Percentiles rank a stretch among this genome's conserved stretches.
phyloP scores from a whole-genome alignment of 1,140 invertebrate species.

The Pogonomyrmex californicus region DNA sequence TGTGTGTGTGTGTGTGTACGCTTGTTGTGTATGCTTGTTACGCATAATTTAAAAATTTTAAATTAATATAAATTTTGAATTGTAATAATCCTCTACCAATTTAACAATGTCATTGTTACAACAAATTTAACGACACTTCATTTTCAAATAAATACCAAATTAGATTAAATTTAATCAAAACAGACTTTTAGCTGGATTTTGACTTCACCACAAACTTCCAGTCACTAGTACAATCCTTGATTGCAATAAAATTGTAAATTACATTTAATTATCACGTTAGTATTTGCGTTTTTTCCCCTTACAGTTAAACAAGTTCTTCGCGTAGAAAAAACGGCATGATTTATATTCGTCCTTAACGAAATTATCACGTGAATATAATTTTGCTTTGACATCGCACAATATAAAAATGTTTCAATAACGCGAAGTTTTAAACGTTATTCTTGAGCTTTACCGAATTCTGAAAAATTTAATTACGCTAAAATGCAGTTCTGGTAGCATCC shows the following conservation, averaged over 20 bases:
- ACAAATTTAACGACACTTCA: neutral
- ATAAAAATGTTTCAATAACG: constrained; percentile 31
- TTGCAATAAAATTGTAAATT: constrained; percentile 21
- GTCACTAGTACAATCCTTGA: constrained; percentile 2
- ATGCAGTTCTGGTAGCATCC: neutral
- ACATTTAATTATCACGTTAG: constrained; percentile 1
- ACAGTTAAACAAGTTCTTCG: neutral
- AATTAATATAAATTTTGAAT: constrained; percentile 19
- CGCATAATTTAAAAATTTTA: neutral
- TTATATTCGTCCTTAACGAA: neutral
- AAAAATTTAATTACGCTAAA: constrained; percentile 36
- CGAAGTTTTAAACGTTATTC: constrained; percentile 23
- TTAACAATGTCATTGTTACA: neutral
- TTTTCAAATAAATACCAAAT: constrained; percentile 13
- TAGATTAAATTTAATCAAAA: constrained; percentile 6
- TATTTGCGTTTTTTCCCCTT: neutral
- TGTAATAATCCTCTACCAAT: neutral
- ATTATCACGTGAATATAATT: neutral
- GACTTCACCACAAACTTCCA: neutral
- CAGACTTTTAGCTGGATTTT: neutral
- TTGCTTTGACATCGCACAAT: neutral
- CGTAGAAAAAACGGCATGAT: neutral
- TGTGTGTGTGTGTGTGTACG: no score
- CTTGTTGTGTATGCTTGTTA: neutral
- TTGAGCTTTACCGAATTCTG: constrained; percentile 12